Percentiles rank a stretch among this genome's conserved stretches.
Evolutionary conservation across 2,797 vertebrate genomes (phyloP).

Genomic region (Muraenolepis orangiensis): DNA sequence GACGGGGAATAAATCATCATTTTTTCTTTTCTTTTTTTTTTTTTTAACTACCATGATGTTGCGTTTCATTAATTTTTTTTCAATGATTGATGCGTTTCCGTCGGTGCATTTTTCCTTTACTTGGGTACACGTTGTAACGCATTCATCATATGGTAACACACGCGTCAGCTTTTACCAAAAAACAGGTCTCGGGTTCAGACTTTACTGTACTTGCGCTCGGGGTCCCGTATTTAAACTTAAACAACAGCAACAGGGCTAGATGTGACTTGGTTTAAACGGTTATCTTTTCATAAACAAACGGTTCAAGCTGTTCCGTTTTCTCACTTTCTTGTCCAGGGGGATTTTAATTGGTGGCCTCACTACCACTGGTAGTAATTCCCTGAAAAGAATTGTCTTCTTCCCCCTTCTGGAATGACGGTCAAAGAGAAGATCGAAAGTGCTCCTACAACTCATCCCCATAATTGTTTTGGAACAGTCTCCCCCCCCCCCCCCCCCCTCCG

Average conservation of each 20-base stretch:
- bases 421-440: conserved; percentile 8
- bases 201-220: not conserved
- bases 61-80: not conserved
- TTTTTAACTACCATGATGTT: not conserved
- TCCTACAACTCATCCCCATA: conserved; percentile 30
- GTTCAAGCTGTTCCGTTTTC: no score
- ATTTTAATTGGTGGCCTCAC: no score
- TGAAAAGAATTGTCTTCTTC: no score
- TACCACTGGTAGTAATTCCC: no score
- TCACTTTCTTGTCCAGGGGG: no score
- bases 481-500: no score
- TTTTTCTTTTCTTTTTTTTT: not conserved
- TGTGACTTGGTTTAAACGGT: no score
- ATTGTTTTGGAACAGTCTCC: conserved; percentile 38
- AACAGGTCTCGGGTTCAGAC: not conserved
- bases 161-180: not conserved
- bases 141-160: not conserved
- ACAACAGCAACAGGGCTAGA: not conserved
- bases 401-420: not conserved
- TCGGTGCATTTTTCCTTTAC: not conserved
- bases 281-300: no score
- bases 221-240: not conserved
- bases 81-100: not conserved
- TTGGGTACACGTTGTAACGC: not conserved
- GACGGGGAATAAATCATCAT: not conserved